Percentiles rank a stretch among this genome's conserved stretches.
Evolutionary conservation across 2,113 vertebrate genomes (phyloP).

Genomic region (Cyprichromis sp.): DNA sequence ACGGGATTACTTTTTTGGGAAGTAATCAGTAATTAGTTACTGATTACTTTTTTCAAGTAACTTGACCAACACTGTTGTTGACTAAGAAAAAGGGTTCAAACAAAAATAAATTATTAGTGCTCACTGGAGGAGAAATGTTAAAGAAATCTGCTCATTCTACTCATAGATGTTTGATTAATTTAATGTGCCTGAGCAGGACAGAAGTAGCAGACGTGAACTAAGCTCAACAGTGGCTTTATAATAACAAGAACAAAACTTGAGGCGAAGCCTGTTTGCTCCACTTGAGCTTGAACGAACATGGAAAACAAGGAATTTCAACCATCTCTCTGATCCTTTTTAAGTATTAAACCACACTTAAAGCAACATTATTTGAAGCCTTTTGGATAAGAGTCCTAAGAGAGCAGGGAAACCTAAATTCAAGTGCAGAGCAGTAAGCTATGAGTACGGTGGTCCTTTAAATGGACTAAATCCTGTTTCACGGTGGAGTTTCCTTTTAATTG

Average conservation of each 20-base stretch:
- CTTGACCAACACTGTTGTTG: background rate
- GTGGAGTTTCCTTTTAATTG: slow-evolving; percentile 33
- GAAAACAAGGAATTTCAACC: background rate
- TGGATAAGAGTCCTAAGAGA: background rate
- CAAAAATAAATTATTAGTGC: background rate
- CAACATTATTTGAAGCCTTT: background rate
- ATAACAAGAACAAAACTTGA: background rate
- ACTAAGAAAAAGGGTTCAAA: background rate
- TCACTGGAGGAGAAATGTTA: background rate
- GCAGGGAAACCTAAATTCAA: background rate
- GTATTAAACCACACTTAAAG: background rate
- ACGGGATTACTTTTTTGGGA: too few species aligned
- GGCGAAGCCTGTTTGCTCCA: background rate
- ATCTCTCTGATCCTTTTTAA: background rate
- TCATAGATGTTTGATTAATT: background rate
- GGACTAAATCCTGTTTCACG: slow-evolving; percentile 21
- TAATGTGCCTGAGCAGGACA: background rate
- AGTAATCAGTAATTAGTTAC: too few species aligned
- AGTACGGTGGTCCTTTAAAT: background rate
- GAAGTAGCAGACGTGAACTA: background rate
- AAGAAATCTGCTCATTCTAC: background rate
- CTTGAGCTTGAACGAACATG: background rate
- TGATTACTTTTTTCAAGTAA: too few species aligned
- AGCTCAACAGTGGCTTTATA: background rate
- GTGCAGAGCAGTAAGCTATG: background rate